Base-by-base conservation (phyloP, 2,888 invertebrate genomes). In the Drosophila quinaria region DNA sequence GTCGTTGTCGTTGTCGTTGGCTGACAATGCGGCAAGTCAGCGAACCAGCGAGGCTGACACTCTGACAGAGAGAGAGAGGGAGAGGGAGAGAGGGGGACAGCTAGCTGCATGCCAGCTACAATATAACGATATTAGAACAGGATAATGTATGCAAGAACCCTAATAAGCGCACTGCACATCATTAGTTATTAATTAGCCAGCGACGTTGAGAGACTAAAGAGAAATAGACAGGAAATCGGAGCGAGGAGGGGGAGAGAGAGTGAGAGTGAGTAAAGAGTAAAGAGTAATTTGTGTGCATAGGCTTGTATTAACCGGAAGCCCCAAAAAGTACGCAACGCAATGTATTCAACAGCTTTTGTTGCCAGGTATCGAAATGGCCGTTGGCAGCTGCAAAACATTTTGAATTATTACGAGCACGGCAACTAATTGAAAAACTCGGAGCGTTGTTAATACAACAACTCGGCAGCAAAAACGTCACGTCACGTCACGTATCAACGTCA, bases 141-240 rank as follows among this genome's bases (percentile, higher is more conserved):
- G 70, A 83, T 82, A 86, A 82, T 82, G 83, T 83, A 82, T 83
- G 86, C 83, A 72, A 59, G 78, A 76, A 63, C 51, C 65, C 85
- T 79, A 87, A 87, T 84, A 84, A 79, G 80, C 85, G 80, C 85
- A 85, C 85, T 84, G 83, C 82, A 87, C 81, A 85, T 84, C 80
- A 84, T 84, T 85, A 85, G 83, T 85, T 87, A 84, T 87, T 87
- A 84, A 84, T 84, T 87, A 81, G 87, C 70, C 51, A 17, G 41
- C 9, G 42, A 39, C 50, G 33, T 29, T 29, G 29, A 42, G 19
- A 1, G 19, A 42, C 42, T 25, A 33, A 17, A 22, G 13, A 19
- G 51, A 22, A 22, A 22, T 19, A 22, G 10, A 8, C 35, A 13
- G 19, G 31, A 39, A 3, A 35, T 4, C 4, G 5, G 35, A 9